Base-by-base conservation (phyloP, 2,797 vertebrate genomes). In the Chrysolophus pictus region DNA sequence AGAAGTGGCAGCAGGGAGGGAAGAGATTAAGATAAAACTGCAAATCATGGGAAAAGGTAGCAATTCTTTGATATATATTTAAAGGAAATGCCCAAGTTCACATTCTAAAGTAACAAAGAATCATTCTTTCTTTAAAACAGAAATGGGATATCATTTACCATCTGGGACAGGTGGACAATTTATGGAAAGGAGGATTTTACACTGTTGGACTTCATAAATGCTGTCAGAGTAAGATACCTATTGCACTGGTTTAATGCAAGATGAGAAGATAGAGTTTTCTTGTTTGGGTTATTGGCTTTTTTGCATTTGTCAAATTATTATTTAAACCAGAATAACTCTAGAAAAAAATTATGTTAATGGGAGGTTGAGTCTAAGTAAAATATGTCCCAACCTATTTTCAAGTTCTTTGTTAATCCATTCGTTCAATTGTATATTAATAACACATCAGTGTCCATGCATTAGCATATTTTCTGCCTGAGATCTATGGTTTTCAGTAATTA, bases 121-220 rank as follows among this genome's bases (percentile, higher is more conserved):
- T 6, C 8, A 59, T 88, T 85, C 35, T 84, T 79, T 86, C 70
- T 91, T 41, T 89, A 12, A 87, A 91, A 85, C 97, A 99, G 99
- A 97, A 98, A 99, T 90, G 97, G 98, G 90, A 98, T 99, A 95
- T 98, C 98, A 80, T 99, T 99, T 98, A 98, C 99, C 71, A 99
- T 99, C 97, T 99, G 99, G 99, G 99, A 99, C 97, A 99, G 98
- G 87, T 99, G 99, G 99, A 98, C 97, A 46, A 94, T 99, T 96
- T 97, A 97, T 91, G 99, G 99, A 77, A 99, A 99, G 56, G 98
- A 99, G 95, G 99, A 99, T 97, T 99, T 99, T 94, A 99, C 99
- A 24, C 98, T 99, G 18, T 98, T 98, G 91, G 98, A 99, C 96
- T 99, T 99, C 96, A 99, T 99, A 93, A 99, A 98, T 86, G 98